Evolutionary conservation across 2,888 invertebrate species (phyloP).

Genomic region (Heteromyza rotundicornis): DNA sequence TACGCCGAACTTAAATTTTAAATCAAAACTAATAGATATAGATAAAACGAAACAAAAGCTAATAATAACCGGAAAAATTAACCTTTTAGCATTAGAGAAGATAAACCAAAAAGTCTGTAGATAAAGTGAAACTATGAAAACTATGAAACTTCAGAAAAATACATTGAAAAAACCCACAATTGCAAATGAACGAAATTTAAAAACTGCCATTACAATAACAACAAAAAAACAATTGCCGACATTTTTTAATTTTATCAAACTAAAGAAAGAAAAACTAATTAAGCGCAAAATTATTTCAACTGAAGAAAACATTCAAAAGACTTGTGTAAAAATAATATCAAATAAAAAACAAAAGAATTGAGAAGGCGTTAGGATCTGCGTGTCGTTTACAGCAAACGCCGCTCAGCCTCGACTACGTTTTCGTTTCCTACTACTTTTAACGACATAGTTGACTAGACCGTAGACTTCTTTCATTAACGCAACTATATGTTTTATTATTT

Average conservation of each 20-base stretch:
- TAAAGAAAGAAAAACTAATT: background rate
- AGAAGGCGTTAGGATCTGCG: background rate
- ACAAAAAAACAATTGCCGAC: background rate
- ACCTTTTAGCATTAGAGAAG: too few species aligned
- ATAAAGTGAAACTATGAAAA: background rate
- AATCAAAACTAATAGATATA: too few species aligned
- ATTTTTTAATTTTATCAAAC: background rate
- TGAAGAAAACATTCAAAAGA: background rate
- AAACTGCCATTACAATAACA: slow-evolving; percentile 9
- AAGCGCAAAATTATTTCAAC: background rate
- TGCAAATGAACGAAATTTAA: slow-evolving; percentile 9
- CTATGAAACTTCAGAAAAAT: too few species aligned
- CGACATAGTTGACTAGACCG: too few species aligned
- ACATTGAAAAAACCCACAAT: background rate
- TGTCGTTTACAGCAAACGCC: background rate
- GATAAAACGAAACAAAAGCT: too few species aligned
- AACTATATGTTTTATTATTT: too few species aligned
- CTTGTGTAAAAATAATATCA: background rate
- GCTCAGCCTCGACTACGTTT: slow-evolving; percentile 14
- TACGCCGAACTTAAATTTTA: too few species aligned
- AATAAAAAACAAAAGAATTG: background rate
- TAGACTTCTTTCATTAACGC: too few species aligned
- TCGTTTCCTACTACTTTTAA: slow-evolving; percentile 16
- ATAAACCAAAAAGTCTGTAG: slow-evolving; percentile 1
- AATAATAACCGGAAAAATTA: too few species aligned